Conservation (phyloP, 2,888 invertebrate genomes). For the Ashinkailepas kermadecensis region DNA sequence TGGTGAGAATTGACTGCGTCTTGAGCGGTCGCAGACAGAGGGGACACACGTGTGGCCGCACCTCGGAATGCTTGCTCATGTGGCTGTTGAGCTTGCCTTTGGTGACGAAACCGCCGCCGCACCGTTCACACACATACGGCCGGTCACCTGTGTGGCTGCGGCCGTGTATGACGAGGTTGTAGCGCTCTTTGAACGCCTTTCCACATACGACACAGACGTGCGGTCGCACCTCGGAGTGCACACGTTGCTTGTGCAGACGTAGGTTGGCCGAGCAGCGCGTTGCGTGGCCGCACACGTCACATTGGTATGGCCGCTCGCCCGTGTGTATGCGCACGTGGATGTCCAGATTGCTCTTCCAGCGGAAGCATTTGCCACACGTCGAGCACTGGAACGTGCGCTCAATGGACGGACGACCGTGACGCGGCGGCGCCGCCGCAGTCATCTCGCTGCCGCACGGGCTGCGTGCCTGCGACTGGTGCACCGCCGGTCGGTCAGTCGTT, state of each 20-base stretch:
- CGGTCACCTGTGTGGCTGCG: slow-evolving; percentile 76
- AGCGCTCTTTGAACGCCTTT: slow-evolving; percentile 74
- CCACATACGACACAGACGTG: slow-evolving; percentile 67
- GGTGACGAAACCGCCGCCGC: slow-evolving; percentile 51
- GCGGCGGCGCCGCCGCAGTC: background rate
- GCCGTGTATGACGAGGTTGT: slow-evolving; percentile 77
- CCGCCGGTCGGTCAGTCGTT: no score
- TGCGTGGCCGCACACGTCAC: slow-evolving; percentile 69
- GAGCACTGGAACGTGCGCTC: slow-evolving; percentile 52
- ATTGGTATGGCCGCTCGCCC: slow-evolving; percentile 70
- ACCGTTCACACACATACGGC: slow-evolving; percentile 78
- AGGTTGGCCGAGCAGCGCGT: slow-evolving; percentile 71
- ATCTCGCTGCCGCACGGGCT: background rate
- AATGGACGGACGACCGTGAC: background rate
- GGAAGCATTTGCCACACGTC: slow-evolving; percentile 72
- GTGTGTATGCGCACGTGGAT: slow-evolving; percentile 80
- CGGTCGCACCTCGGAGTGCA: slow-evolving; percentile 77
- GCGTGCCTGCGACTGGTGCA: background rate
- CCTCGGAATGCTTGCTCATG: slow-evolving; percentile 4
- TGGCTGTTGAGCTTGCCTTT: slow-evolving; percentile 13
- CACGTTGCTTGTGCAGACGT: slow-evolving; percentile 77
- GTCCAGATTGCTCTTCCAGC: slow-evolving; percentile 80
- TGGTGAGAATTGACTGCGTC: background rate
- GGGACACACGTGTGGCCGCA: background rate
- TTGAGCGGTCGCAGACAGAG: background rate